A percentile compares a stretch with the other conserved stretches of the same genome.
Evolutionary conservation across 2,113 vertebrate genomes (phyloP).

Genomic region (Xiphophorus maculatus): DNA sequence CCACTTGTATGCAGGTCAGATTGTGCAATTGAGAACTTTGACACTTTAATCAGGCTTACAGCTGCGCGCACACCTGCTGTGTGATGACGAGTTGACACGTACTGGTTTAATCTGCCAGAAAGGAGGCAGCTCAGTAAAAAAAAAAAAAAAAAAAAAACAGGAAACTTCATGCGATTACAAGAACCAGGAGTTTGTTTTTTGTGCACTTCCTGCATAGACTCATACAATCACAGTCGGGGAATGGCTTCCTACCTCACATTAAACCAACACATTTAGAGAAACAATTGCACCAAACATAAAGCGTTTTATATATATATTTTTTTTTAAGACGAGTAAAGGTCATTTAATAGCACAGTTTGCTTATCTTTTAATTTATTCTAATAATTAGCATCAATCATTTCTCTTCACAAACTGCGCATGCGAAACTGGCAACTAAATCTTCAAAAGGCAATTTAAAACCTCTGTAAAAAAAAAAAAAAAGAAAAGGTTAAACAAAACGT

Average conservation of each 20-base stretch:
- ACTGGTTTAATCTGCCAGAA: not conserved
- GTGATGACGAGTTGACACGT: not conserved
- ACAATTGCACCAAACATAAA: not conserved
- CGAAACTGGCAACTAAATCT: conserved; percentile 16
- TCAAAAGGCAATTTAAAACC: not conserved
- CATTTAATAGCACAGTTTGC: not conserved
- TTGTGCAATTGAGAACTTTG: conserved; percentile 6
- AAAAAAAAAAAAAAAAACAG: conserved; percentile 1
- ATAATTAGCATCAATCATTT: not conserved
- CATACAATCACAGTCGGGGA: conserved; percentile 15
- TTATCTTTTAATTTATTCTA: not conserved
- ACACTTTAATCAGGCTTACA: not conserved
- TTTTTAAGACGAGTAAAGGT: not conserved
- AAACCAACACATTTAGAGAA: not conserved
- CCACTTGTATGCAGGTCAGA: not conserved
- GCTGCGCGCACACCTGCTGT: not conserved
- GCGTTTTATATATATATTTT: too few species aligned
- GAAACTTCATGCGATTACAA: conserved; percentile 11
- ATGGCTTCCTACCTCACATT: not conserved
- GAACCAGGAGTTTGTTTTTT: conserved; percentile 2
- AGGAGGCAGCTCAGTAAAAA: not conserved
- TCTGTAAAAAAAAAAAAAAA: too few species aligned
- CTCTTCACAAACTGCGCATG: conserved; percentile 28
- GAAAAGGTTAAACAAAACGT: too few species aligned
- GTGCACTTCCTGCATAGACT: conserved; percentile 17